A percentile compares a stretch with the other conserved stretches of the same genome.
phyloP scores from a whole-genome alignment of 2,113 vertebrate species.

The Pterophyllum scalare region DNA sequence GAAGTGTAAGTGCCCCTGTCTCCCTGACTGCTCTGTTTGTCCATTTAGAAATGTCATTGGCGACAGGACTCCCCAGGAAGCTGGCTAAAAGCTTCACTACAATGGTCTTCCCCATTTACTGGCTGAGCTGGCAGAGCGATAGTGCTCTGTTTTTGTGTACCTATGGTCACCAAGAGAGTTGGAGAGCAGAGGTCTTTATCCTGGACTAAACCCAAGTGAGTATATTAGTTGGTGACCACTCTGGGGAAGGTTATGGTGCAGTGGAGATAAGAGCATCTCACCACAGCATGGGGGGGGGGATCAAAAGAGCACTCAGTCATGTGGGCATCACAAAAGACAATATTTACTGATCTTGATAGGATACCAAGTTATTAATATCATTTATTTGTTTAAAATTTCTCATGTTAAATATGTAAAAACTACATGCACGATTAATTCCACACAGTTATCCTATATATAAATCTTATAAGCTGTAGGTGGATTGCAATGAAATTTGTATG shows the following conservation, averaged over 20 bases:
- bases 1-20: constrained; percentile 46
- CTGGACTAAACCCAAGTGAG: constrained; percentile 46
- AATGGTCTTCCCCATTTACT: constrained; percentile 63
- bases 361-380: not conserved
- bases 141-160: constrained; percentile 60
- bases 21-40: constrained; percentile 62
- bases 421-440: not conserved
- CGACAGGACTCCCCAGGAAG: constrained; percentile 62
- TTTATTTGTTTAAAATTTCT: not conserved
- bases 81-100: constrained; percentile 65
- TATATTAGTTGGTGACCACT: constrained; percentile 53
- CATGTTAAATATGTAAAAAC: not conserved
- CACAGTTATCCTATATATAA: too few relatives aligned
- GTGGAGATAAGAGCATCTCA: constrained; percentile 65
- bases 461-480: too few relatives aligned
- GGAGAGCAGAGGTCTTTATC: constrained; percentile 68
- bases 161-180: constrained; percentile 56
- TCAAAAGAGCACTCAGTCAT: constrained; percentile 7
- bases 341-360: not conserved
- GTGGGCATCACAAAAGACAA: not conserved
- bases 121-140: constrained; percentile 60
- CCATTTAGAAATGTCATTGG: constrained; percentile 72
- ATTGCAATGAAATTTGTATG: not conserved
- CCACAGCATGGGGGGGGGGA: not conserved
- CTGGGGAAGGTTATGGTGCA: constrained; percentile 45